Evolutionary conservation across 2,797 vertebrate species (phyloP), one percentile per base, ranked within the genome.

Genomic region (Arrhamphus sclerolepis): DNA sequence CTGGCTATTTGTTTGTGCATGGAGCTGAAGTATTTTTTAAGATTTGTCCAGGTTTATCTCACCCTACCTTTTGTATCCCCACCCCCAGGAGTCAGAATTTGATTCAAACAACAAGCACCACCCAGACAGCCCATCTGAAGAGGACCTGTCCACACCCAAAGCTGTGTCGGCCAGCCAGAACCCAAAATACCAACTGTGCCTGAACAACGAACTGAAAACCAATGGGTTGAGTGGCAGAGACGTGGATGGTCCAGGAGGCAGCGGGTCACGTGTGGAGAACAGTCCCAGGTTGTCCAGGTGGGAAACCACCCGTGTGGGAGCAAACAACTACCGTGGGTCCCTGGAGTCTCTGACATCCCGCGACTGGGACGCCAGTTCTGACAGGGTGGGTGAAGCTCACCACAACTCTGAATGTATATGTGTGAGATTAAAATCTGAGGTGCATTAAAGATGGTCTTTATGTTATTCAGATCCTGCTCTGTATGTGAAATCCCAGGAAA

Each of bases 161-260:
- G n/a, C n/a, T 0, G 1, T 26, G 2, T 2, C 22, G 0, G 4
- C 19, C 70, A 67, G 4, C 41, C 80, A 79, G 39, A 91, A 77
- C 77, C 85, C 85, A 0, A 92, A 87, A 56, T 91, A 90, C 80
- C 83, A 91, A 69, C 87, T 91, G 63, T 85, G 64, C 59, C 80
- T 91, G 41, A 80, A 62, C 81, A 81, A 77, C 0, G 89, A 90
- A 0, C n/a, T 78, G 19, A 84, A 16, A 62, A 84, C 46, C 68
- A 89, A 91, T 2, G 87, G 89, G 54, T 43, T 84, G 43, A 81
- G 79, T 28, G 42, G 77, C 84, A 76, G 56, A 49, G 81, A 89
- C 17, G 41, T 75, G 41, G 78, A 91, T 46, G 66, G 80, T 19
- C 70, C 49, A 0, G 73, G 73, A 39, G 69, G 71, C 13, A 21